Evolutionary conservation across 2,888 invertebrate genomes (phyloP), one percentile per base, ranked within the genome.

Genomic region (Pachliopta kotzebuea): DNA sequence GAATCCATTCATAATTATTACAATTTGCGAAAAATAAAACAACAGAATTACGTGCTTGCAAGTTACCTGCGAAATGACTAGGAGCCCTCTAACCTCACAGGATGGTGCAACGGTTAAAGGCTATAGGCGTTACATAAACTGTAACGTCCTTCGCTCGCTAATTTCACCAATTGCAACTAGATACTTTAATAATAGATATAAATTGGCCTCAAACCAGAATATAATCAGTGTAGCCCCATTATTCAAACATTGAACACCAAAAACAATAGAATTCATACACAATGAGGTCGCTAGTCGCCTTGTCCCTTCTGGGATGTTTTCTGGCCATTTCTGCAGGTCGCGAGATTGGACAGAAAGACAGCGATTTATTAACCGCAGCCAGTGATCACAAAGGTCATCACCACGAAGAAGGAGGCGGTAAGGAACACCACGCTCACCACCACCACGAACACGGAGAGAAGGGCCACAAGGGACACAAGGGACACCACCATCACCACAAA

Each of bases 401-500:
- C 74, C 93, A 94, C 80, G 94, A 94, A 77, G 92, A 93, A 67
- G 95, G 94, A 29, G 95, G 95, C 18, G 95, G 96, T 62, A 92
- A 94, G 70, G 93, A 94, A 69, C 94, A 95, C 72, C 94, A 95
- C 73, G 92, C 87, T 2, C 93, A 95, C 70, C 95, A 95, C 74
- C 94, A 95, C 76, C 93, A 94, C 71, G 93, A 94, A 64, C 93
- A 95, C 73, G 95, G 94, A 2, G 93, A 94, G 63, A 95, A 96
- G 76, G 95, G 95, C 0, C 95, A 96, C 70, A 96, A 96, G 74
- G 96, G 96, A 0, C 94, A 96, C 85, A 95, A 95, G 77, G 93
- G 93, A 49, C 93, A 95, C 70, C 95, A 96, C 74, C 94, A 96
- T 75, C 96, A 95, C 86, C 95, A 96, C 74, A 95, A 96, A 75